A percentile compares a stretch with the other conserved stretches of the same genome.
These are phyloP conservation scores for Laspeyria flexula DNA, from an alignment of 2,888 invertebrate species.

Conservation along the genomic window DNA sequence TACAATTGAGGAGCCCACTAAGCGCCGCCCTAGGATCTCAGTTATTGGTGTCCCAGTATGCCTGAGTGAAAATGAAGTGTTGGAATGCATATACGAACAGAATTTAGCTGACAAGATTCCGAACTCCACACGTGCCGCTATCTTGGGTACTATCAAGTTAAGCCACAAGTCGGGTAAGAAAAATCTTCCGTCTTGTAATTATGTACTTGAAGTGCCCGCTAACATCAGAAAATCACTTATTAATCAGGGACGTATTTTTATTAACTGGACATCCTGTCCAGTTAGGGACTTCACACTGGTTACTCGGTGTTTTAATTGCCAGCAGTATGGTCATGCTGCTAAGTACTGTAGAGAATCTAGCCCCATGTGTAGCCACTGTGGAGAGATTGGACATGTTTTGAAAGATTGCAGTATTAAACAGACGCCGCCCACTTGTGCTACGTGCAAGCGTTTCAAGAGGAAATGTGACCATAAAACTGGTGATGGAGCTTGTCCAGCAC, in stretches of 20 bases:
- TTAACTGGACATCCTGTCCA: slow-evolving; percentile 6
- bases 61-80: background rate
- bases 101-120: background rate
- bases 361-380: too few species aligned
- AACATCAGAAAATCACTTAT: background rate
- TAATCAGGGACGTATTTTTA: slow-evolving; percentile 1
- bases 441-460: too few species aligned
- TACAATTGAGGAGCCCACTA: background rate
- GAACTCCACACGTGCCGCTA: background rate
- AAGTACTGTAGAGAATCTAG: too few species aligned
- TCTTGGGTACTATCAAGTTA: background rate
- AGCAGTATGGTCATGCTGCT: too few species aligned
- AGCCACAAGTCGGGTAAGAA: background rate
- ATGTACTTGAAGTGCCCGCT: background rate
- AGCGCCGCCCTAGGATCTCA: background rate
- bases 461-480: too few species aligned
- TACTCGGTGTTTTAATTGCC: slow-evolving; percentile 6
- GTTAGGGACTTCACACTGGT: slow-evolving; percentile 5
- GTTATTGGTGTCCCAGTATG: background rate
- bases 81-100: background rate
- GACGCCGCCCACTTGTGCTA: too few species aligned
- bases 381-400: too few species aligned
- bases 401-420: too few species aligned
- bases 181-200: background rate
- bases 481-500: too few species aligned